Conservation (phyloP, 2,888 invertebrate species). For the Lasioglossum lativentre region DNA sequence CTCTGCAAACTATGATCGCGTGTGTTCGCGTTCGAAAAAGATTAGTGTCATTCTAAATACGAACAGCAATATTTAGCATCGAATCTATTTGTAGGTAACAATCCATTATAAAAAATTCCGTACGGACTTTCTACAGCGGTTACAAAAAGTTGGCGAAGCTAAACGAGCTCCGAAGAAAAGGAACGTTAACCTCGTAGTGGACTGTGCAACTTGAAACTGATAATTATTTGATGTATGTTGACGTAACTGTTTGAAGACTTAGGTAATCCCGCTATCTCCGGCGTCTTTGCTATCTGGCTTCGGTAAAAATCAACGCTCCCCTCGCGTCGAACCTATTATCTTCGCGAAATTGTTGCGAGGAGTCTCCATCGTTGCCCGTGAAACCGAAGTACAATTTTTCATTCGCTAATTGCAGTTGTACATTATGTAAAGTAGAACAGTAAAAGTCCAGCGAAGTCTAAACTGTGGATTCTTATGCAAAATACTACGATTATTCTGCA, state of each 20-base stretch:
- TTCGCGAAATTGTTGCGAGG: not conserved
- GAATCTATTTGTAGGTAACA: not conserved
- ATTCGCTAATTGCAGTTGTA: not conserved
- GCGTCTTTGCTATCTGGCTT: not conserved
- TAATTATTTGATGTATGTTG: conserved; percentile 9
- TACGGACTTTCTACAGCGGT: not conserved
- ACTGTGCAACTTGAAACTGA: conserved; percentile 9
- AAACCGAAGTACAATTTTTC: not conserved
- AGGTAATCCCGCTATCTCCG: conserved; percentile 8
- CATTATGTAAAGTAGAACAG: not conserved
- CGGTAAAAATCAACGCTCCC: not conserved
- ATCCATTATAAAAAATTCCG: not conserved
- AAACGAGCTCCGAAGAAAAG: not conserved
- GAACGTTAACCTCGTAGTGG: not conserved
- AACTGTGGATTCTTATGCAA: not conserved
- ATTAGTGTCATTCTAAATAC: not conserved
- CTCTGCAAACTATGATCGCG: not conserved
- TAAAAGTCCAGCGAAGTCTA: not conserved
- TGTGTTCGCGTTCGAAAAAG: not conserved
- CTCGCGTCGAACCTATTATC: not conserved
- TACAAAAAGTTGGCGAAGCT: not conserved
- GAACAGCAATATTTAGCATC: not conserved
- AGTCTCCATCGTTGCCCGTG: no score
- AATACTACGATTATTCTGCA: not conserved
- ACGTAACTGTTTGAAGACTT: conserved; percentile 10